phyloP scores from a whole-genome alignment of 92 coral and sea anemone genomes.

The Blastomussa wellsi region DNA sequence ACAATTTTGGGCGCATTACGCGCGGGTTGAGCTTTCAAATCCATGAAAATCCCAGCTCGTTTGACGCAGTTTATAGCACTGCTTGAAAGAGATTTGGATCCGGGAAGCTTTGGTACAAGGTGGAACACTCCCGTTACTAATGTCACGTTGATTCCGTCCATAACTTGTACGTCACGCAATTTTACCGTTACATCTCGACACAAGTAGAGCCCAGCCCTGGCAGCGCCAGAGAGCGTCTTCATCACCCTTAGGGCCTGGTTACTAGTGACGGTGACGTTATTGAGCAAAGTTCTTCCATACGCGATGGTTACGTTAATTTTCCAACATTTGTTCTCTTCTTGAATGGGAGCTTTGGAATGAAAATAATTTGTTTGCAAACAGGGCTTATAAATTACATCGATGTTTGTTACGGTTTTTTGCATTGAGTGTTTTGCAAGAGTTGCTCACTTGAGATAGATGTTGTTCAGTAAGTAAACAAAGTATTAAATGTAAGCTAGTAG shows the following conservation, averaged over 20 bases:
- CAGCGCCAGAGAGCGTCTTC: conserved; percentile 27
- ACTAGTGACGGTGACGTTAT: conserved; percentile 8
- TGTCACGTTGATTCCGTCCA: neutral
- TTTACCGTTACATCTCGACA: conserved; percentile 25
- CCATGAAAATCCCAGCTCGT: conserved; percentile 16
- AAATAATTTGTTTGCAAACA: neutral
- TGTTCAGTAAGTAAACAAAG: no score
- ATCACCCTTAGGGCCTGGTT: conserved; percentile 31
- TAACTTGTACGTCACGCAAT: conserved; percentile 39
- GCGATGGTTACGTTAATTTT: conserved; percentile 35
- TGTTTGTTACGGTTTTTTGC: neutral
- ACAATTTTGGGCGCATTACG: conserved; percentile 21
- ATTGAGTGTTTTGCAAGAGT: neutral
- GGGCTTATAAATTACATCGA: neutral
- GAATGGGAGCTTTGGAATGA: neutral
- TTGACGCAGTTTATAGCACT: conserved; percentile 30
- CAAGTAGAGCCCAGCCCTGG: conserved; percentile 16
- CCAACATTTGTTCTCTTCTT: conserved; percentile 20
- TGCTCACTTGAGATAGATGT: neutral
- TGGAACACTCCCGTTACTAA: conserved; percentile 30
- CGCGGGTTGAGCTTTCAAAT: conserved; percentile 13
- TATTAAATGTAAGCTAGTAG: no score
- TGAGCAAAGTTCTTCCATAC: conserved; percentile 37
- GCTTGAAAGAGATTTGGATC: neutral
- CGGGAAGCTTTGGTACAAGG: neutral